These are phyloP conservation scores for Rotaria magnacalcarata DNA, from an alignment of 2,888 invertebrate genomes.

Conservation along the genomic window DNA sequence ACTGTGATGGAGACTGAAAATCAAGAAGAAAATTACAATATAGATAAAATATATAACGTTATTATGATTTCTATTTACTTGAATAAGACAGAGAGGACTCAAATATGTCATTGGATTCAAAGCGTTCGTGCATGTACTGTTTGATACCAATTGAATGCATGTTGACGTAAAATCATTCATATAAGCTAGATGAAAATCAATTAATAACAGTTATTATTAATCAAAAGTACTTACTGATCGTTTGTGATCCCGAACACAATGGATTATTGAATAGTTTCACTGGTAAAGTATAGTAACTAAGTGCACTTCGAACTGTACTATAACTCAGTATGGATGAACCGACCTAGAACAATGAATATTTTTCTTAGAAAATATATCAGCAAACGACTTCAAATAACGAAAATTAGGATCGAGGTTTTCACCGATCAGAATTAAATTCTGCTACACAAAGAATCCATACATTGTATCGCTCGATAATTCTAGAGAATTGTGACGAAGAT, in stretches of 20 bases:
- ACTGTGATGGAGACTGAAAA: neutral
- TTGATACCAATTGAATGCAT: neutral
- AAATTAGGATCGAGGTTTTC: no score
- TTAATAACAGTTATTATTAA: neutral
- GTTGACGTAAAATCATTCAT: conserved; percentile 8
- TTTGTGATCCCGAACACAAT: neutral
- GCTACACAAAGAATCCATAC: no score
- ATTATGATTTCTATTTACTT: neutral
- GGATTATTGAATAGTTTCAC: neutral
- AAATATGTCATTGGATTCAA: neutral
- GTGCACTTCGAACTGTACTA: no score
- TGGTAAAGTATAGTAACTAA: neutral
- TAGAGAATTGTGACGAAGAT: no score
- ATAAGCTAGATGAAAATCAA: neutral
- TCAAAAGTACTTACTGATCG: neutral
- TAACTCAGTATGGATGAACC: neutral
- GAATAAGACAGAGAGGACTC: neutral
- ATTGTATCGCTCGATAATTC: no score
- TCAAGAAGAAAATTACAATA: neutral
- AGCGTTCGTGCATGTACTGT: neutral
- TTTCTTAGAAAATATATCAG: no score
- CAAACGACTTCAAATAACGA: no score
- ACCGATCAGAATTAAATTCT: no score
- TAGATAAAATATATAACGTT: neutral
- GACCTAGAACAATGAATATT: neutral